Percentiles rank a stretch among this genome's conserved stretches.
Conservation (phyloP, 2,797 vertebrate genomes). For the Gephyroberyx darwinii region DNA sequence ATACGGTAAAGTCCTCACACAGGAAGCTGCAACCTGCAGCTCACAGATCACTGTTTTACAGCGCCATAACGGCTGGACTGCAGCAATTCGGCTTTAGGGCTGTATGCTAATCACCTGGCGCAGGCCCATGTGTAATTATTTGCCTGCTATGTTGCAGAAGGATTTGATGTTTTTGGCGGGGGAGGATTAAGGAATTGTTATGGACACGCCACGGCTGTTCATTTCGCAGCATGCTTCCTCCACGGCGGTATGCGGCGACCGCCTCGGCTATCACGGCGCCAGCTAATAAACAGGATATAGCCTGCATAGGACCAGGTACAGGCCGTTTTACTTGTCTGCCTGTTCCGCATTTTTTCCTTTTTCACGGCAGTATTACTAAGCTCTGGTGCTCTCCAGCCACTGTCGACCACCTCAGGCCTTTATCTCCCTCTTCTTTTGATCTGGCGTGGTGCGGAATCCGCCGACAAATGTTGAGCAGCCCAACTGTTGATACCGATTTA, state of each 20-base stretch:
- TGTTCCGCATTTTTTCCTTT: no score
- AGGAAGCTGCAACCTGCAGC: conserved; percentile 46
- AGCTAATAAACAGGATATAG: conserved; percentile 38
- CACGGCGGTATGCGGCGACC: conserved; percentile 4
- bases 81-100: conserved; percentile 36
- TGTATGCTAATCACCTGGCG: conserved; percentile 48
- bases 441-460: background rate
- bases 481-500: background rate
- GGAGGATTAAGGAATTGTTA: conserved; percentile 31
- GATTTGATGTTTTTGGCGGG: conserved; percentile 8
- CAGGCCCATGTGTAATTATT: conserved; percentile 32
- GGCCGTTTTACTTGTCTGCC: no score
- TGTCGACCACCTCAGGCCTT: background rate
- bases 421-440: background rate
- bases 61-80: conserved; percentile 9
- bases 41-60: conserved; percentile 44
- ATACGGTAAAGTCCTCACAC: conserved; percentile 49
- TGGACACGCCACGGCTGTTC: conserved; percentile 15
- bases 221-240: conserved; percentile 7
- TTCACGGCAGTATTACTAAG: no score
- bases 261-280: conserved; percentile 11
- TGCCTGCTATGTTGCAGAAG: conserved; percentile 15
- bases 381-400: no score
- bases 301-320: background rate
- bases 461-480: conserved; percentile 6